Evolutionary conservation across 2,113 vertebrate genomes (phyloP), one percentile per base, ranked within the genome.

Genomic region (Cervus canadensis): DNA sequence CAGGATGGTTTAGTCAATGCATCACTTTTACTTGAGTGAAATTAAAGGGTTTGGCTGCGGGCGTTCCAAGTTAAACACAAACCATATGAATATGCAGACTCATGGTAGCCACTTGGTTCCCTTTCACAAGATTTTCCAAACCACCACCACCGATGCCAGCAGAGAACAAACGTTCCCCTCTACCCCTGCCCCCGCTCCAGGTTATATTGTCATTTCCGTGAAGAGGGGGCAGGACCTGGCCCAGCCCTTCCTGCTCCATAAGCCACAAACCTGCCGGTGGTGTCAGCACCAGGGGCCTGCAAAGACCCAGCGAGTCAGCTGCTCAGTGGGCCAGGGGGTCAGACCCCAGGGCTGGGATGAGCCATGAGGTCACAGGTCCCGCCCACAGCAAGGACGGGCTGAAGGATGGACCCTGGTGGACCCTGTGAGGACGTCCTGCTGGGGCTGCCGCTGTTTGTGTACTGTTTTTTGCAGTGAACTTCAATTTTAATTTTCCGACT

Each of bases 41-140:
- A 93, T 67, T 64, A 81, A 48, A 86, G 91, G 82, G 76, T 26
- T 89, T 30, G 57, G 59, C 26, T 94, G 19, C 0, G 7, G 56
- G 30, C 26, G 0, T 60, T 82, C 87, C 97, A 64, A 94, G 74
- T 64, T 95, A 97, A 92, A 97, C 6, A n/a, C 1, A 5, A 98
- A 94, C 90, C 94, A 90, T 14, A 87, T 74, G 97, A 83, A 84
- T 1, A 0, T 3, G 97, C 74, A 89, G 90, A 95, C 94, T 76
- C 60, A 12, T 0, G 54, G 89, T 12, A 25, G 91, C 78, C 56
- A 0, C 67, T 50, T 0, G 4, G 11, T 3, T 17, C n/a, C 36
- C 23, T 81, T 48, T 74, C 95, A 62, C 50, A 52, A 7, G 23
- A 57, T 33, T 86, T 94, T 93, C 94, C 92, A 93, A 25, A 86